Evolutionary conservation across 2,113 vertebrate species (phyloP).

Genomic region (Alexandromys fortis): DNA sequence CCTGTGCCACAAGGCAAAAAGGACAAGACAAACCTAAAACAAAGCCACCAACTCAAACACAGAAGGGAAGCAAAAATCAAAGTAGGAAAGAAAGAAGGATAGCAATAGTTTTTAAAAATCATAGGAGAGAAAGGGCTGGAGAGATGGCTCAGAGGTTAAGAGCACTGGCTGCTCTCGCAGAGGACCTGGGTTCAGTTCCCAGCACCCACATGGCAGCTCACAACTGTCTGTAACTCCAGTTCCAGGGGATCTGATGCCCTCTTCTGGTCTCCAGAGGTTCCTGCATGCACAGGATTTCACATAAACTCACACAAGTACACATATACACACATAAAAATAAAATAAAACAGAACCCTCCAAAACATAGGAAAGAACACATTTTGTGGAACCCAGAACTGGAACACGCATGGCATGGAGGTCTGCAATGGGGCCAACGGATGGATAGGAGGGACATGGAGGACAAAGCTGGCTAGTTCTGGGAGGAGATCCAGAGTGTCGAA

Average conservation of each 20-base stretch:
- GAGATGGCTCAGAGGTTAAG: not conserved
- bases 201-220: not conserved
- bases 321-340: not conserved
- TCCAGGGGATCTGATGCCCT: not conserved
- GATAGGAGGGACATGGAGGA: no score
- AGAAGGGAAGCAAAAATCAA: not conserved
- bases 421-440: not conserved
- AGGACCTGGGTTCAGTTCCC: not conserved
- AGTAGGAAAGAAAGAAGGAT: not conserved
- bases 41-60: not conserved
- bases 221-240: not conserved
- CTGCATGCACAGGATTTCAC: not conserved
- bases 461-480: no score
- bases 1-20: no score
- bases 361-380: not conserved
- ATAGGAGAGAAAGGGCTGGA: not conserved
- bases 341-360: not conserved
- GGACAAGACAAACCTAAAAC: not conserved
- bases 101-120: not conserved
- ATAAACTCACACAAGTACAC: not conserved
- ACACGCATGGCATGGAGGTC: not conserved
- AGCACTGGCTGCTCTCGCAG: not conserved
- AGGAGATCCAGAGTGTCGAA: not conserved
- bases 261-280: not conserved
- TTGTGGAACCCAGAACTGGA: not conserved